Evolutionary conservation across 2,888 invertebrate species (phyloP).

Genomic region (Acheta domesticus): DNA sequence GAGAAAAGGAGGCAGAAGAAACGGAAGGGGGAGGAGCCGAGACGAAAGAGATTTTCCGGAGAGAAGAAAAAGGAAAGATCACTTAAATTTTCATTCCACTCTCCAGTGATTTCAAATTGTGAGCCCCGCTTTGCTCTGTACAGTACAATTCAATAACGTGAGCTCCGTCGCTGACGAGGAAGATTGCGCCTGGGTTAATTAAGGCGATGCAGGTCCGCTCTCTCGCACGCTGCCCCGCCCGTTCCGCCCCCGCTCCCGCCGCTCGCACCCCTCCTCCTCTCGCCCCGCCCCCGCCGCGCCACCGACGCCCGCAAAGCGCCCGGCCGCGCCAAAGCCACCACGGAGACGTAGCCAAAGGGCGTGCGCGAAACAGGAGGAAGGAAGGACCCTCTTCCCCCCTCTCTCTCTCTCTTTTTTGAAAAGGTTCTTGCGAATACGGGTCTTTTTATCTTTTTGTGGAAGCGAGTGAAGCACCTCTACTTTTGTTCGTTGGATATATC

Average conservation of each 20-base stretch:
- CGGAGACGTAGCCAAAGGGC: neutral
- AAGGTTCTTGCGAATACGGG: too few relatives aligned
- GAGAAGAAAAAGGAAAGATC: constrained; percentile 28
- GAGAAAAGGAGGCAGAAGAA: neutral
- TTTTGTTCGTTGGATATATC: too few relatives aligned
- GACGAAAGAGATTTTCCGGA: constrained; percentile 11
- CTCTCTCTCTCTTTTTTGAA: too few relatives aligned
- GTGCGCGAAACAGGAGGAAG: neutral
- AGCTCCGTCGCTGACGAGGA: neutral
- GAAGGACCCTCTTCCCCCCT: neutral
- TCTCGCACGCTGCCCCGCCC: neutral
- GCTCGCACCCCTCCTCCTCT: neutral
- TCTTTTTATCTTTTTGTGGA: too few relatives aligned
- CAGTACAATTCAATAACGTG: constrained; percentile 3
- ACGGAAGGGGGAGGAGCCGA: neutral
- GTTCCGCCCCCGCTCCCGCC: neutral
- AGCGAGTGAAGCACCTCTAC: too few relatives aligned
- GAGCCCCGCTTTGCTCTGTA: neutral
- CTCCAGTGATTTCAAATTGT: constrained; percentile 22
- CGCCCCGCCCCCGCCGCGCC: neutral
- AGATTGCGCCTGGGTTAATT: constrained; percentile 8
- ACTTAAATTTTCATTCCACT: constrained; percentile 31
- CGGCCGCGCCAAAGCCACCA: neutral
- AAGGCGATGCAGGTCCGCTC: neutral
- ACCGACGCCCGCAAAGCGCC: neutral